Base-by-base conservation (phyloP, 2,797 vertebrate species). In the Gymnoscopelus microlampas region DNA sequence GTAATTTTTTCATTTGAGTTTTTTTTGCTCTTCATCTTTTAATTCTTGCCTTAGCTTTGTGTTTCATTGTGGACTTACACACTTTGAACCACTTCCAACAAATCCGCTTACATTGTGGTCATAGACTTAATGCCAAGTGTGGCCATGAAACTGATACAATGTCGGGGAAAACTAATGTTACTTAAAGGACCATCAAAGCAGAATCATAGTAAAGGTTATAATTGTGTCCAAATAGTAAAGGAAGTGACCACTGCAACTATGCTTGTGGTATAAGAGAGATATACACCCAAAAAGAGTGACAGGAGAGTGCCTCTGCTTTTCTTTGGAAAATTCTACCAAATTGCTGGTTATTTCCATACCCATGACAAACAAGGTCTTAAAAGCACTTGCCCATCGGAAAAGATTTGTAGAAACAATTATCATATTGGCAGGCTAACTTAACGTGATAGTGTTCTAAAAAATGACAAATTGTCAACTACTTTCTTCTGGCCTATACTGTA, bases 331-430 rank as follows among this genome's bases (percentile, higher is more conserved):
- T 47, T 74, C 76, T 61, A 13, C 61, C 59, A 47, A 4, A 59
- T 29, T 44, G 51, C 78, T 64, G 74, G 73, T 50, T 44, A 50
- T 63, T 81, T 79, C 60, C 72, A 78, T 77, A 66, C 60, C 35
- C 76, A 70, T 74, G 23, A 63, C 11, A 4, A 10, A 63, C 60
- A 60, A 39, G 35, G 35, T 39, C 35, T 39, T 39, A 5, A 39
- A 39, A 39, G 35, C 35, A 1, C 1, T 39, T 39, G 1, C 35
- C 35, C 35, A 39, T 39, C 35, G 35, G 35, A 39, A 39, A 39
- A 39, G 35, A 39, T 39, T 39, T 5, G 35, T 6, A 39, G 35
- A 39, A 39, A 39, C 35, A 39, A 39, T 39, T 5, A 39, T 5
- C 3, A 39, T 39, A 39, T 39, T 39, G 35, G 35, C 4, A 39